These are phyloP conservation scores for Zaprionus obscuricornis DNA, from an alignment of 2,888 invertebrate genomes.

Conservation along the genomic window DNA sequence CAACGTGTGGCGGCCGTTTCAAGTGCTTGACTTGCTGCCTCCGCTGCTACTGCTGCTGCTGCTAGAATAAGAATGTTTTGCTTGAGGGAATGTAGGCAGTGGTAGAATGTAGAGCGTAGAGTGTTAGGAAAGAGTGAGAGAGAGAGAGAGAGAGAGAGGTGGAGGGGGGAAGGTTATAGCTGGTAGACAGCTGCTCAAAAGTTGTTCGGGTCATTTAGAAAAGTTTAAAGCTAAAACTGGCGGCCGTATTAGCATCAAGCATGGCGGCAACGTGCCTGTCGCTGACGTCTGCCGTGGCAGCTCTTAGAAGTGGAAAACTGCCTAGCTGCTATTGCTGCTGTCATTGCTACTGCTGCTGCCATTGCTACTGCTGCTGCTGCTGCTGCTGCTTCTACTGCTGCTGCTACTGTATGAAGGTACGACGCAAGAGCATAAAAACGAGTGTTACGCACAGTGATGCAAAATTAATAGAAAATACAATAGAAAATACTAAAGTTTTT, in stretches of 20 bases:
- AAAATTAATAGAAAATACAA: no score
- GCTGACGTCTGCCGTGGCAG: constrained; percentile 32
- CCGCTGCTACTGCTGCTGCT: no score
- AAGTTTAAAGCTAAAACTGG: constrained; percentile 66
- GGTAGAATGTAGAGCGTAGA: no score
- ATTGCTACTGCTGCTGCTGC: no score
- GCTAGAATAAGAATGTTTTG: no score
- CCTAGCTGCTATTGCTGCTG: constrained; percentile 29
- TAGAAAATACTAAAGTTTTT: no score
- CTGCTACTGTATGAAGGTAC: constrained; percentile 34
- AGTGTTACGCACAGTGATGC: constrained; percentile 24
- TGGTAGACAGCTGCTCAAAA: constrained; percentile 68
- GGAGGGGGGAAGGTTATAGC: background rate
- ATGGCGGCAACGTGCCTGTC: constrained; percentile 46
- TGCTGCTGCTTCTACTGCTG: no score
- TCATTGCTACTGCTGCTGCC: background rate
- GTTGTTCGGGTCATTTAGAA: constrained; percentile 72
- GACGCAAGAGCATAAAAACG: constrained; percentile 24
- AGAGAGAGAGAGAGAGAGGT: background rate
- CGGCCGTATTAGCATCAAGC: constrained; percentile 48
- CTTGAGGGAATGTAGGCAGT: no score
- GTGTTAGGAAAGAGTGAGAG: no score
- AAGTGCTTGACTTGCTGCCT: background rate
- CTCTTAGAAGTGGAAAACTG: constrained; percentile 39
- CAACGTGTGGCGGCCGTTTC: constrained; percentile 26